These are phyloP conservation scores for Chaenodraco wilsoni DNA, from an alignment of 2,797 vertebrate genomes.

Conservation along the genomic window DNA sequence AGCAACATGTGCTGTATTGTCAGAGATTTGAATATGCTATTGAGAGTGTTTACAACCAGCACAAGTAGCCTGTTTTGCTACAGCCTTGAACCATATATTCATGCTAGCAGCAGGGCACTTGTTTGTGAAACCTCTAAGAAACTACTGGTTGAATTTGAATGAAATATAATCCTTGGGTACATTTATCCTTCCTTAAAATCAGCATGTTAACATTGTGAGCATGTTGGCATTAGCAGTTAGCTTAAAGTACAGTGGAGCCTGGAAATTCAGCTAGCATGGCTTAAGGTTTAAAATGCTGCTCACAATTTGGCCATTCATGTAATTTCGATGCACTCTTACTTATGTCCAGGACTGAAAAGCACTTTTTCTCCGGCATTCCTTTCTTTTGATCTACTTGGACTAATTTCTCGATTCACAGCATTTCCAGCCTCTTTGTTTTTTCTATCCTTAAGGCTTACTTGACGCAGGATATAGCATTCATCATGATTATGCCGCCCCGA, in stretches of 20 bases:
- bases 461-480: slow-evolving; percentile 57
- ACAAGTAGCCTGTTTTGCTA: background rate
- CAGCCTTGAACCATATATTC: no score
- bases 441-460: slow-evolving; percentile 56
- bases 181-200: no score
- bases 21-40: slow-evolving; percentile 19
- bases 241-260: background rate
- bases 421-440: slow-evolving; percentile 44
- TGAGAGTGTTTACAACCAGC: slow-evolving; percentile 29
- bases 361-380: background rate
- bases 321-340: background rate
- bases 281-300: slow-evolving; percentile 7
- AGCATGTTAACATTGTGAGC: no score
- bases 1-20: slow-evolving; percentile 21
- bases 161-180: no score
- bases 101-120: no score
- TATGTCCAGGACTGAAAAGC: slow-evolving; percentile 23
- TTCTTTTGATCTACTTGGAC: slow-evolving; percentile 12
- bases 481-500: slow-evolving; percentile 68
- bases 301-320: slow-evolving; percentile 9
- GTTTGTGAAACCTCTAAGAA: no score
- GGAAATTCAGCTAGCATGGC: background rate
- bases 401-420: slow-evolving; percentile 15
- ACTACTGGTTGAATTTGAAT: no score
- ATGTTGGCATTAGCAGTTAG: no score